Base-by-base conservation (phyloP, 2,113 vertebrate genomes). In the Sciurus niger region DNA sequence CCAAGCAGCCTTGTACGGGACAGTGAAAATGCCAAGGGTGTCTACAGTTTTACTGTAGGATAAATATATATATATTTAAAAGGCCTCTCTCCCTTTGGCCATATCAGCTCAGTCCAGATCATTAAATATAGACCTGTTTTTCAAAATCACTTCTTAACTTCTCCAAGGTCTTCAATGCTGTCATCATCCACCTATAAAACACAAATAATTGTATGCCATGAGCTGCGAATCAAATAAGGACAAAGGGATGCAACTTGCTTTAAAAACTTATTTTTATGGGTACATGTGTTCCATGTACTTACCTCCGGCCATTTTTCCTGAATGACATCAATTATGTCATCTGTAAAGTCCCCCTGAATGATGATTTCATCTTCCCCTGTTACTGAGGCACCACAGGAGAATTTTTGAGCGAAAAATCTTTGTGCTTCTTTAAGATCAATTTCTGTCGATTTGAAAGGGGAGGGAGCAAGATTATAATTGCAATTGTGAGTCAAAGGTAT, bases 251-350 rank as follows among this genome's bases (percentile, higher is more conserved):
- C 48, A 51, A 90, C 8, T 0, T 84, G 51, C 53, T 77, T 82
- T 84, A 58, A 67, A 76, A 73, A n/a, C 6, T 48, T 65, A 65
- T 28, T 40, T 91, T 84, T 84, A 6, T 8, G 5, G 20, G 37
- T 13, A 1, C 25, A 13, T 6, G 13, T 3, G 22, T 32, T 46
- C 58, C 24, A 25, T 1, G 51, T 9, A 86, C 96, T 98, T 97
- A 99, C 99, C 99, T 99, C 99, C 80, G 99, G 99, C 99, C 99
- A 99, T 98, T 99, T 99, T 97, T 99, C 99, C 98, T 99, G 99
- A 98, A 99, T 99, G 76, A 99, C 99, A 74, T 99, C 99, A 11
- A 99, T 99, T 28, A 99, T 99, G 98, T 99, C 99, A 74, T 99
- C 99, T 98, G 99, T 99, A 96, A 99, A 99, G 98, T 99, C 99